phyloP scores from a whole-genome alignment of 2,888 invertebrate species.

The Drosophila anomalata region DNA sequence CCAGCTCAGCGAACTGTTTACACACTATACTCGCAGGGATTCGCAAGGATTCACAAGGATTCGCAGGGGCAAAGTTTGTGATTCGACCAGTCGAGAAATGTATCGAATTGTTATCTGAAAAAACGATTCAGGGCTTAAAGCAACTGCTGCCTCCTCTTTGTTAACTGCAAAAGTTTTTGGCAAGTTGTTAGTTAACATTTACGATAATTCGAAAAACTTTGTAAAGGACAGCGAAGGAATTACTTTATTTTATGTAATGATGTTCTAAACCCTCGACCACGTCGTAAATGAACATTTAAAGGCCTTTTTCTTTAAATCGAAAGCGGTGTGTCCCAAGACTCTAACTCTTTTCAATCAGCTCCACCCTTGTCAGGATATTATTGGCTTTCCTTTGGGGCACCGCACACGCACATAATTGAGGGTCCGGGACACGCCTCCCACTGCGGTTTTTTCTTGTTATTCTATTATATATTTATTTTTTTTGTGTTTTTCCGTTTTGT shows the following conservation, averaged over 20 bases:
- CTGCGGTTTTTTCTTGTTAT: background rate
- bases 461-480: background rate
- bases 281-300: constrained; percentile 4
- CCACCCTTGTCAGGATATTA: constrained; percentile 1
- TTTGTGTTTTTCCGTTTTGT: background rate
- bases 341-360: constrained; percentile 12
- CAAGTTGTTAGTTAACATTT: constrained; percentile 46
- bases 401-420: constrained; percentile 21
- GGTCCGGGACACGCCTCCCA: constrained; percentile 5
- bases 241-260: constrained; percentile 5
- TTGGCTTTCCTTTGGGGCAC: constrained; percentile 2
- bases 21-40: constrained; percentile 36
- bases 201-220: constrained; percentile 36
- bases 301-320: background rate
- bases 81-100: constrained; percentile 29
- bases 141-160: constrained; percentile 15
- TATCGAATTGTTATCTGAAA: constrained; percentile 20
- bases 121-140: constrained; percentile 18
- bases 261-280: background rate
- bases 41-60: constrained; percentile 38
- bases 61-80: constrained; percentile 25
- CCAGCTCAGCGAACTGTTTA: constrained; percentile 49
- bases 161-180: constrained; percentile 32
- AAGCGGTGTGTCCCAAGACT: background rate
- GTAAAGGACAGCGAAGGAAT: background rate